Percentiles rank a stretch among this genome's conserved stretches.
Conservation (phyloP, 2,113 vertebrate species). For the Okapia johnstoni region DNA sequence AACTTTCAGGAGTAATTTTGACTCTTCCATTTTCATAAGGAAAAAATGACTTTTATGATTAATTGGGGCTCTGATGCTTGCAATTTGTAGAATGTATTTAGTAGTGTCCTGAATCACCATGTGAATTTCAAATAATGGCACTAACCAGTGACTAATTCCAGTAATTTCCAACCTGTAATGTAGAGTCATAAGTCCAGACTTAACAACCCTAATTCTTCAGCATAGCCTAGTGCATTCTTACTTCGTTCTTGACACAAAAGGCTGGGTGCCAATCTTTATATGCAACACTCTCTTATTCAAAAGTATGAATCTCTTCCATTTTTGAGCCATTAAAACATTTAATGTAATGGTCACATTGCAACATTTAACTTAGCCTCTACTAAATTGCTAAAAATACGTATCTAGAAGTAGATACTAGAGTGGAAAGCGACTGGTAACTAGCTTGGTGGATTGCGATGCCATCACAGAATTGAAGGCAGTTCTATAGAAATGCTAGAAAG, state of each 20-base stretch:
- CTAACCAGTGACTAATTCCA: background rate
- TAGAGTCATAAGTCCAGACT: background rate
- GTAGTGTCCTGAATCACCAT: slow-evolving; percentile 51
- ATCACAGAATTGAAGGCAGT: background rate
- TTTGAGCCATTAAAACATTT: background rate
- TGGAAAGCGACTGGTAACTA: background rate
- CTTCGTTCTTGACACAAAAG: background rate
- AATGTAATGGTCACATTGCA: background rate
- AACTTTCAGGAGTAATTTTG: slow-evolving; percentile 77
- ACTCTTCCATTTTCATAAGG: slow-evolving; percentile 64
- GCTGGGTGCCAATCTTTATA: background rate
- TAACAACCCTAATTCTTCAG: background rate
- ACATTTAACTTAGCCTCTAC: background rate
- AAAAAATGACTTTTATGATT: slow-evolving; percentile 63
- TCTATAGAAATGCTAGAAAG: background rate
- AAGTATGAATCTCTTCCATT: background rate
- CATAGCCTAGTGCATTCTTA: background rate
- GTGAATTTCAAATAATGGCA: slow-evolving; percentile 58
- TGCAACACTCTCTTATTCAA: background rate
- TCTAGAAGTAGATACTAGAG: background rate
- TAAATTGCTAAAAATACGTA: background rate
- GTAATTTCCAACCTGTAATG: background rate
- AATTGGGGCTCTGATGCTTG: slow-evolving; percentile 47
- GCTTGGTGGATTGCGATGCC: too few relatives aligned
- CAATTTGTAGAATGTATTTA: slow-evolving; percentile 66